Evolutionary conservation across 2,797 vertebrate species (phyloP).

Genomic region (Ceyx erithaca): DNA sequence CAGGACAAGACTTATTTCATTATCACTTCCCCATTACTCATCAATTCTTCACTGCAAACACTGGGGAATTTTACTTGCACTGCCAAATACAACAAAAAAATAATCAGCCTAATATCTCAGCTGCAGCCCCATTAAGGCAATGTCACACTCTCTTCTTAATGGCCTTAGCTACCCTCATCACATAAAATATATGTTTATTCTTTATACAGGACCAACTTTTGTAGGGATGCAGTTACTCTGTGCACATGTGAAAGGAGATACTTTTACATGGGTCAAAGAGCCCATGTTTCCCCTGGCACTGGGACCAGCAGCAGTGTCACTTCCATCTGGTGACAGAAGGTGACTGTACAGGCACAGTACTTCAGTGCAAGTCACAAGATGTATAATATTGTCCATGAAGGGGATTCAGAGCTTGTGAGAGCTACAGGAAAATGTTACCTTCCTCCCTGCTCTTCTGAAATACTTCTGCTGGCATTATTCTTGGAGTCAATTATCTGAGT

Average conservation of each 20-base stretch:
- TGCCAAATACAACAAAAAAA: background rate
- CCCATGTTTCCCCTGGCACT: rapidly evolving
- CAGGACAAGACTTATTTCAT: background rate
- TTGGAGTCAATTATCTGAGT: background rate
- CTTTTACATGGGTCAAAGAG: background rate
- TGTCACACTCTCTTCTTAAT: background rate
- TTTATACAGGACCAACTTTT: background rate
- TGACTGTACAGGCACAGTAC: background rate
- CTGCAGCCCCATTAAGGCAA: rapidly evolving
- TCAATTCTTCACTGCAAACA: background rate
- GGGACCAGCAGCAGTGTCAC: background rate
- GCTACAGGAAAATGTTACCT: background rate
- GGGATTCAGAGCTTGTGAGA: background rate
- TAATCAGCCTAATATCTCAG: background rate
- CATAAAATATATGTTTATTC: background rate
- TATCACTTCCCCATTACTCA: background rate
- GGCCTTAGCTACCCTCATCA: background rate
- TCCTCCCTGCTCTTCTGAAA: background rate
- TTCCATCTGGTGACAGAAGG: background rate
- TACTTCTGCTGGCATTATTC: background rate
- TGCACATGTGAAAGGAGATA: rapidly evolving
- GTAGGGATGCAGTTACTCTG: background rate
- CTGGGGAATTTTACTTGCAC: background rate
- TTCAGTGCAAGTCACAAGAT: background rate
- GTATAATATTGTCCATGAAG: rapidly evolving